Percentiles rank a stretch among this genome's conserved stretches.
Conservation (phyloP, 2,888 invertebrate genomes). For the Drosophila mimica region DNA sequence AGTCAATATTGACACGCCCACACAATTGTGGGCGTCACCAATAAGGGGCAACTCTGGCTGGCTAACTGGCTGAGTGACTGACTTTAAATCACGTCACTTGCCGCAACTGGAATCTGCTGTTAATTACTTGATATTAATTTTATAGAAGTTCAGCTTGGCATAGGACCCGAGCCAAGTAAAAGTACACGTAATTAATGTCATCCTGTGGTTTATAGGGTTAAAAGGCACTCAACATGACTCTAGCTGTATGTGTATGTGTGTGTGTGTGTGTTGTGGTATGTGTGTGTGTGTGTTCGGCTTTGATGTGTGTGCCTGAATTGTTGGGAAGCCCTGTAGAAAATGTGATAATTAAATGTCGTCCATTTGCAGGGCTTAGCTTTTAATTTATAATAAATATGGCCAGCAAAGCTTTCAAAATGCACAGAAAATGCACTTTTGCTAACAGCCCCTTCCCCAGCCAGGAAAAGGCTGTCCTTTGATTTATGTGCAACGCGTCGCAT, state of each 20-base stretch:
- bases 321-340: slow-evolving; percentile 29
- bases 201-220: slow-evolving; percentile 72
- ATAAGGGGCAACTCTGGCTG: slow-evolving; percentile 26
- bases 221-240: slow-evolving; percentile 33
- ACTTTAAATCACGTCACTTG: slow-evolving; percentile 71
- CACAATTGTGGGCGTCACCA: slow-evolving; percentile 37
- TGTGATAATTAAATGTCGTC: slow-evolving; percentile 74
- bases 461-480: slow-evolving; percentile 51
- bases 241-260: slow-evolving; percentile 1
- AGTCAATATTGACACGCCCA: slow-evolving; percentile 66
- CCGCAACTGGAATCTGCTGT: slow-evolving; percentile 79
- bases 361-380: slow-evolving; percentile 66
- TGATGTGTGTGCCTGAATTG: slow-evolving; percentile 34
- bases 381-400: slow-evolving; percentile 69
- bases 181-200: slow-evolving; percentile 79
- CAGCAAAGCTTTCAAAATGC: slow-evolving; percentile 24
- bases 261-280: slow-evolving; percentile 2
- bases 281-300: slow-evolving; percentile 25
- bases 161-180: slow-evolving; percentile 19
- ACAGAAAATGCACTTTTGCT: slow-evolving; percentile 39
- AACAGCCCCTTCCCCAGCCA: neutral
- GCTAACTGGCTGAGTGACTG: slow-evolving; percentile 31
- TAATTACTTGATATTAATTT: slow-evolving; percentile 85
- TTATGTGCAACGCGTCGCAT: slow-evolving; percentile 61
- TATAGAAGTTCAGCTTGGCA: slow-evolving; percentile 56